Conservation (phyloP, 1,140 invertebrate genomes). For the Procambarus virginalis region DNA sequence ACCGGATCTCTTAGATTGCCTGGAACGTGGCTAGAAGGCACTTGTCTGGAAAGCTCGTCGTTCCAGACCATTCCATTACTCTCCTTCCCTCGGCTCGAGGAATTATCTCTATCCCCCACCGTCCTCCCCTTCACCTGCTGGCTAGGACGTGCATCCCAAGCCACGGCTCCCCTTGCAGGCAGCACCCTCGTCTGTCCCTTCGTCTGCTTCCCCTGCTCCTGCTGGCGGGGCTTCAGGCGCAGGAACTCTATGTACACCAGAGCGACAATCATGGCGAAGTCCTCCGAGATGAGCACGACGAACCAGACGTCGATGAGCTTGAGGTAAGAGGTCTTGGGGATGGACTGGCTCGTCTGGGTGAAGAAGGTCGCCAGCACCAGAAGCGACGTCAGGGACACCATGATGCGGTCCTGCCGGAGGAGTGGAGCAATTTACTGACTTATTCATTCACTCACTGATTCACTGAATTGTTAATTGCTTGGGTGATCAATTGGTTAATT, state of each 20-base stretch:
- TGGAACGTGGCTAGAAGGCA: background rate
- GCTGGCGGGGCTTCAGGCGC: background rate
- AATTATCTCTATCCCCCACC: background rate
- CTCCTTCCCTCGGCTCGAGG: too few species aligned
- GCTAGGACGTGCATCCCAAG: background rate
- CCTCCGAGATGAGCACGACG: constrained; percentile 42
- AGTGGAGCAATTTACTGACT: background rate
- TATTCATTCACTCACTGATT: background rate
- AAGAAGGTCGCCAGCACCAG: constrained; percentile 66
- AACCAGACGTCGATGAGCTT: constrained; percentile 68
- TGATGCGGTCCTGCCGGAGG: constrained; percentile 62
- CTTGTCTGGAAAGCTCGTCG: too few species aligned
- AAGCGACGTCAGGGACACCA: constrained; percentile 64
- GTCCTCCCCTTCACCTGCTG: background rate
- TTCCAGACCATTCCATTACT: too few species aligned
- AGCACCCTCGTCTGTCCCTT: background rate
- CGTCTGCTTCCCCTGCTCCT: background rate
- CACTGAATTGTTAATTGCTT: too few species aligned
- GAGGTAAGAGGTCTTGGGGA: constrained; percentile 65
- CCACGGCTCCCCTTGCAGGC: background rate
- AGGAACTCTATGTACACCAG: constrained; percentile 36
- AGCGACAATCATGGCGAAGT: constrained; percentile 57
- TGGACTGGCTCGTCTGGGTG: constrained; percentile 61
- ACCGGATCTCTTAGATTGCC: background rate
- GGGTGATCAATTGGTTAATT: too few species aligned